Base-by-base conservation (phyloP, 23 tunicate species). In the Halocynthia aurantium region DNA sequence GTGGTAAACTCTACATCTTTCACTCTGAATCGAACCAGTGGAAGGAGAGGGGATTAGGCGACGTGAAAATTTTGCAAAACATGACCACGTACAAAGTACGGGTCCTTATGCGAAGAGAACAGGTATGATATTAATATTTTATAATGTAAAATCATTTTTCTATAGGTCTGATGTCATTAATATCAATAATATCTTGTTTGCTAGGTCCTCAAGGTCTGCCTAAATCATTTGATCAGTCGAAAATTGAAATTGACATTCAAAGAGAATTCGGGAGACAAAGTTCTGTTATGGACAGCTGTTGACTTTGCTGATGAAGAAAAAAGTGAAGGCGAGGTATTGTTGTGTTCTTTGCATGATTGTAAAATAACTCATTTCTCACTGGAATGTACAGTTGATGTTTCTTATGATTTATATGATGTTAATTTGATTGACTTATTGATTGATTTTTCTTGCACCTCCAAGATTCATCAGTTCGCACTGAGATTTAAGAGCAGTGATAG, bases 11-110 rank as follows among this genome's bases (percentile, higher is more conserved):
- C 53, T 92, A 55, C 69, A 57, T 80, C 22, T 92, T 78, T 53
- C 70, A 86, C 65, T 83, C 71, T 19, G 88, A 79, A 51, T 18
- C 69, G n/a, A 54, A 78, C 69, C 81, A 86, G 74, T 92, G 98
- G 98, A 92, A 92, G 61, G 98, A 92, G 67, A 70, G 98, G 12
- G 98, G 98, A 9, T 7, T 92, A 53, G 98, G 98, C 10, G 74
- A 86, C 60, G 50, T 92, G 15, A 64, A 72, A 55, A 18, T 92
- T 21, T 70, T 82, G 22, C 98, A 92, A 62, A 68, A 86, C 53
- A 51, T 78, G 6, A 73, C 75, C 50, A 69, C 70, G 8, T 92
- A 56, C 79, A 86, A 82, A 75, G 62, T 84, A n/a, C 69, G 98
- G 6, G 76, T 86, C n/a, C 84, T 92, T 18, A 92, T 92, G 98